Evolutionary conservation across 2,797 vertebrate genomes (phyloP).

Genomic region (Karalla daura): DNA sequence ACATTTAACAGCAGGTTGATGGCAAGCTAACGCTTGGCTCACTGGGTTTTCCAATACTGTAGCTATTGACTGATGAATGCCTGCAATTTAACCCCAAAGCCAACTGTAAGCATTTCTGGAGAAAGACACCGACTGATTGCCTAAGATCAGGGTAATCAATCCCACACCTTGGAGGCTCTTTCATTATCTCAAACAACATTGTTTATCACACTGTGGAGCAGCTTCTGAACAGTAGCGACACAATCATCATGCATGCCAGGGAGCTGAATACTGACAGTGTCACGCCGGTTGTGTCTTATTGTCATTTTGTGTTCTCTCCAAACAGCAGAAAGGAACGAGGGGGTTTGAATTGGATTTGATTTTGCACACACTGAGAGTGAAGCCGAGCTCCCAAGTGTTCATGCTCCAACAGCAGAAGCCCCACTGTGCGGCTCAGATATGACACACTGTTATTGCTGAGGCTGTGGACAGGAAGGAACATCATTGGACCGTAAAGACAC

Average conservation of each 20-base stretch:
- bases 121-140: slow-evolving; percentile 42
- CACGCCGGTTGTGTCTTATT: slow-evolving; percentile 50
- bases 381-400: slow-evolving; percentile 34
- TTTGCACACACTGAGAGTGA: slow-evolving; percentile 40
- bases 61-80: slow-evolving; percentile 73
- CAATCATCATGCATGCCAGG: slow-evolving; percentile 59
- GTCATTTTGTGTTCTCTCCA: slow-evolving; percentile 50
- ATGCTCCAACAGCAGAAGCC: slow-evolving; percentile 32
- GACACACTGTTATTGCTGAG: slow-evolving; percentile 35
- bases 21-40: slow-evolving; percentile 48
- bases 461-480: slow-evolving; percentile 35
- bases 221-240: slow-evolving; percentile 51
- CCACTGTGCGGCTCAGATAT: slow-evolving; percentile 32
- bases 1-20: slow-evolving; percentile 60
- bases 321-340: slow-evolving; percentile 39
- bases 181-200: slow-evolving; percentile 51
- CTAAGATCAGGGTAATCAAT: slow-evolving; percentile 77
- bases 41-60: slow-evolving; percentile 43
- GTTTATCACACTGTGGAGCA: slow-evolving; percentile 42
- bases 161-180: slow-evolving; percentile 51
- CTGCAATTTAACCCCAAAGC: slow-evolving; percentile 70
- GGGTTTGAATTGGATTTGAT: slow-evolving; percentile 63
- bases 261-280: slow-evolving; percentile 60
- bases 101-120: slow-evolving; percentile 46
- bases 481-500: slow-evolving; percentile 36